Conservation (phyloP, 2,888 invertebrate species). For the Troides helena region DNA sequence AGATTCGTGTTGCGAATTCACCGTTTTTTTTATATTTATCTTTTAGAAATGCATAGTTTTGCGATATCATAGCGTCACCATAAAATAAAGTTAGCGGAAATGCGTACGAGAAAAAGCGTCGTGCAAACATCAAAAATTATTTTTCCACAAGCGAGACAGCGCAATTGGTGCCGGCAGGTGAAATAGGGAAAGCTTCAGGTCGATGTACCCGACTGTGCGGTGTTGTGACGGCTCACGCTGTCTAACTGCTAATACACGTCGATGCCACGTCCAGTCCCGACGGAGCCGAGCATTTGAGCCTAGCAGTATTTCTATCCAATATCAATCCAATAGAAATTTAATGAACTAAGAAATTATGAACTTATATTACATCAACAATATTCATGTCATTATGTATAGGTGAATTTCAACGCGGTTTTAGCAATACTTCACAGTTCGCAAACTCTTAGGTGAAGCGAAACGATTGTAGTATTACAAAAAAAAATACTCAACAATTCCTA, state of each 20-base stretch:
- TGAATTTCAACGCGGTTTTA: too few relatives aligned
- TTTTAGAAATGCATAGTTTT: too few relatives aligned
- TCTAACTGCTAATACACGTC: constrained; percentile 5
- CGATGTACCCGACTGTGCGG: constrained; percentile 20
- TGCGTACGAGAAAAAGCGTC: constrained; percentile 12
- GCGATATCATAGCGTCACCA: not conserved
- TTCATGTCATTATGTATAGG: too few relatives aligned
- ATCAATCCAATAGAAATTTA: not conserved
- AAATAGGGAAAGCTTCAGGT: constrained; percentile 22
- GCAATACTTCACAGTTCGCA: too few relatives aligned
- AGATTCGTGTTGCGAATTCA: too few relatives aligned
- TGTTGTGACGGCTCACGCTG: constrained; percentile 14
- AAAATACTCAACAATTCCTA: too few relatives aligned
- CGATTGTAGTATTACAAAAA: too few relatives aligned
- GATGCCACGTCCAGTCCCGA: not conserved
- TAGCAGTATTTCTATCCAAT: not conserved
- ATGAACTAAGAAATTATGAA: too few relatives aligned
- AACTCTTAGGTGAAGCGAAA: too few relatives aligned
- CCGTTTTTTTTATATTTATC: too few relatives aligned
- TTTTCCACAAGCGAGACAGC: constrained; percentile 16
- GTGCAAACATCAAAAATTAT: constrained; percentile 12
- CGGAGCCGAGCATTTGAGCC: not conserved
- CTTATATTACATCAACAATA: too few relatives aligned
- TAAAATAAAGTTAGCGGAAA: constrained; percentile 10
- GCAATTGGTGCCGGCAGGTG: constrained; percentile 6